Evolutionary conservation across 2,113 vertebrate species (phyloP).

Genomic region (Piliocolobus tephrosceles): DNA sequence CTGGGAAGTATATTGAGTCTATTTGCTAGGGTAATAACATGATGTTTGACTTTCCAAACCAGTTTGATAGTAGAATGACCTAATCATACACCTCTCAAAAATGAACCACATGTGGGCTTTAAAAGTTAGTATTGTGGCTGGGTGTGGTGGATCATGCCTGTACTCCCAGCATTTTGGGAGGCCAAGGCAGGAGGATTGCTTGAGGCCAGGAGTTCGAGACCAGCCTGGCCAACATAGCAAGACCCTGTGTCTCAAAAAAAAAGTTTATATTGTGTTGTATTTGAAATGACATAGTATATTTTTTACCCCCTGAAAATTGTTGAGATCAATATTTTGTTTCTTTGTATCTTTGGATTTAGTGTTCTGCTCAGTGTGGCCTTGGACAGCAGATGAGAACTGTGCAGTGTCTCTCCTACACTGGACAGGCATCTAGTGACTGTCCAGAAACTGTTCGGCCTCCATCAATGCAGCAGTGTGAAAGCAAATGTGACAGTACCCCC

Average conservation of each 20-base stretch:
- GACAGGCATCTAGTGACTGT: constrained; percentile 95
- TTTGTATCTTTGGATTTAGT: constrained; percentile 84
- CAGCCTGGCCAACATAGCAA: too few species aligned
- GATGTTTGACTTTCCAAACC: background rate
- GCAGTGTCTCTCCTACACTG: constrained; percentile 96
- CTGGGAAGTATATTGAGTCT: background rate
- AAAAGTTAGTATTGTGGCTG: background rate
- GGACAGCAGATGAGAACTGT: constrained; percentile 97
- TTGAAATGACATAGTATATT: constrained; percentile 10
- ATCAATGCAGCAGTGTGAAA: constrained; percentile 98
- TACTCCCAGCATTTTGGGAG: too few species aligned
- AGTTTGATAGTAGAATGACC: background rate
- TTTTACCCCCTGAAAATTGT: constrained; percentile 11
- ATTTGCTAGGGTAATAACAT: constrained; percentile 19
- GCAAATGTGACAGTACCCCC: constrained; percentile 96
- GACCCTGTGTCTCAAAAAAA: too few species aligned
- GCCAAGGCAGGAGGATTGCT: too few species aligned
- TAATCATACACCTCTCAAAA: background rate
- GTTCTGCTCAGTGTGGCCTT: constrained; percentile 97
- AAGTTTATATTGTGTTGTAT: background rate
- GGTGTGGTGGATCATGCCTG: too few species aligned
- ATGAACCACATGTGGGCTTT: background rate
- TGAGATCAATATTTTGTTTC: constrained; percentile 26
- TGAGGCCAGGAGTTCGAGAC: too few species aligned
- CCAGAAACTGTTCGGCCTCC: constrained; percentile 90